Evolutionary conservation across 2,113 vertebrate species (phyloP).

Genomic region (Malurus melanocephalus): DNA sequence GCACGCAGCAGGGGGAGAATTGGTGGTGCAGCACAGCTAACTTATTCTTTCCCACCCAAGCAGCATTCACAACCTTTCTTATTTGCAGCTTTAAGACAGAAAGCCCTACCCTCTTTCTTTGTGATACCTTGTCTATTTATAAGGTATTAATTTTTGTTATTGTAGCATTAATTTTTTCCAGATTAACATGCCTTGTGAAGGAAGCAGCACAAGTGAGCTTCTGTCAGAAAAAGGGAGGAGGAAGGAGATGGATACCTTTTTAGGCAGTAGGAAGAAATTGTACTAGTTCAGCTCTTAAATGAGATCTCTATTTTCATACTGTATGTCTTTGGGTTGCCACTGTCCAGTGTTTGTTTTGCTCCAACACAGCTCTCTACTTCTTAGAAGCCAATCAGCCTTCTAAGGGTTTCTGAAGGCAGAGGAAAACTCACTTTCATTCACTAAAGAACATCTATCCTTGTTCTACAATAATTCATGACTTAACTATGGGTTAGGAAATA

Average conservation of each 20-base stretch:
- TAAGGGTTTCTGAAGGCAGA: not conserved
- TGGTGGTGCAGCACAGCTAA: not conserved
- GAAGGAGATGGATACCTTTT: not conserved
- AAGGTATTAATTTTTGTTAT: not conserved
- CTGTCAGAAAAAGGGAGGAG: not conserved
- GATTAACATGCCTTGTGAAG: not conserved
- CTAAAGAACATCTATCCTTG: not conserved
- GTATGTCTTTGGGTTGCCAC: fast-evolving
- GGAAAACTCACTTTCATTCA: not conserved
- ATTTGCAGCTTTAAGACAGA: not conserved
- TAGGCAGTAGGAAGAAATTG: not conserved
- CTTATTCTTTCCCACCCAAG: no score
- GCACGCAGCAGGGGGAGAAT: not conserved
- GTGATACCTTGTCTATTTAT: not conserved
- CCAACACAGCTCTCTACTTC: not conserved
- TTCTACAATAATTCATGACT: not conserved
- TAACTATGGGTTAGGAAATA: not conserved
- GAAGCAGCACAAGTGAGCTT: not conserved
- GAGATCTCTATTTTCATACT: not conserved
- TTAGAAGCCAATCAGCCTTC: not conserved
- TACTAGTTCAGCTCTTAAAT: not conserved
- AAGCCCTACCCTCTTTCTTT: not conserved
- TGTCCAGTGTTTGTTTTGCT: not conserved
- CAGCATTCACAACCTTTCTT: not conserved
- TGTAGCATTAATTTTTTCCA: not conserved